Evolutionary conservation across 2,113 vertebrate species (phyloP).

Genomic region (Seriola dumerili): DNA sequence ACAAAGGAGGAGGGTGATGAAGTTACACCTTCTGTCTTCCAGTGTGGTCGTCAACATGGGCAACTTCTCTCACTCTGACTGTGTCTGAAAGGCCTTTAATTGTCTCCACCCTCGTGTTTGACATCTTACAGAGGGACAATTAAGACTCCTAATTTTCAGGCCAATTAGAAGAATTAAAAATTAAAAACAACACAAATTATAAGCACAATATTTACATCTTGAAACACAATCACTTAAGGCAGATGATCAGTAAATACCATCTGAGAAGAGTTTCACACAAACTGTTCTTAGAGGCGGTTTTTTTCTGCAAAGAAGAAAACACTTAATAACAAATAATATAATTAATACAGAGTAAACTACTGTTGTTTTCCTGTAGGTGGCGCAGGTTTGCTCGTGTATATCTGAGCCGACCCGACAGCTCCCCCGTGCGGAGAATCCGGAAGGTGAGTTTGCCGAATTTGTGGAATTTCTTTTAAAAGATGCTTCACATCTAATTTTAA

Average conservation of each 20-base stretch:
- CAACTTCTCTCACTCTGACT: neutral
- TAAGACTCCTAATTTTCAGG: neutral
- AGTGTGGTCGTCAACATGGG: neutral
- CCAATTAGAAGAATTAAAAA: conserved; percentile 1
- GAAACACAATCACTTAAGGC: neutral
- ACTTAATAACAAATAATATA: neutral
- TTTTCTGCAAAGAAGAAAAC: neutral
- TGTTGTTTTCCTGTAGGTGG: neutral
- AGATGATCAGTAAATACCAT: neutral
- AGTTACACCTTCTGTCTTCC: neutral
- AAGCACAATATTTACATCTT: conserved; percentile 57
- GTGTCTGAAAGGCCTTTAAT: neutral
- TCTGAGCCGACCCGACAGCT: neutral
- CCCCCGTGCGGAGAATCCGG: neutral
- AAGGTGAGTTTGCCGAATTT: neutral
- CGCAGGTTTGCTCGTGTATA: neutral
- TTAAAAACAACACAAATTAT: conserved; percentile 2
- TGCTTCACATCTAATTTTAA: too few species aligned
- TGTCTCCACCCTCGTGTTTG: neutral
- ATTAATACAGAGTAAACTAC: too few species aligned
- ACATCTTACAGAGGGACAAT: neutral
- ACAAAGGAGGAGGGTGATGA: neutral
- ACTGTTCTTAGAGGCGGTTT: neutral
- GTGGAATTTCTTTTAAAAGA: too few species aligned
- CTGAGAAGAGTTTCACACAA: conserved; percentile 9